These are phyloP conservation scores for Coryphaenoides rupestris DNA, from an alignment of 2,113 vertebrate species.

Conservation along the genomic window DNA sequence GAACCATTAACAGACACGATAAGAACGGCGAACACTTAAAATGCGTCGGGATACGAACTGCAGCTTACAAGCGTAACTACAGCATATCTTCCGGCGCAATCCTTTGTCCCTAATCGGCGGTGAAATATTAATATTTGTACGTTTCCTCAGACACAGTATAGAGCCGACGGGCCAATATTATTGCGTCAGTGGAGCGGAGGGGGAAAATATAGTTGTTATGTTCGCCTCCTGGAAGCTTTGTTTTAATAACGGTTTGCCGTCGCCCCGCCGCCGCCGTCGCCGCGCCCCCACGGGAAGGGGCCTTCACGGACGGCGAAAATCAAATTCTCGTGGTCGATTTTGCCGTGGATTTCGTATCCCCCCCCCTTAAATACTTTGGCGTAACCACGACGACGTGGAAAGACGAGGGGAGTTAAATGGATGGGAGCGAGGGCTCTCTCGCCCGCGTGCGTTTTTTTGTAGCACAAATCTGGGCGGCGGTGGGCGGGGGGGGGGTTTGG, in stretches of 20 bases:
- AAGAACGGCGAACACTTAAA: too few relatives aligned
- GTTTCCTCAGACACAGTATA: neutral
- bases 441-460: conserved; percentile 41
- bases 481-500: conserved; percentile 49
- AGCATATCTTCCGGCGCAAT: too few relatives aligned
- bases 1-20: too few relatives aligned
- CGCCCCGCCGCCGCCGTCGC: conserved; percentile 10
- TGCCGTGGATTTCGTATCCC: conserved; percentile 39
- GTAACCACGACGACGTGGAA: conserved; percentile 13
- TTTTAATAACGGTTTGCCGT: neutral
- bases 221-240: neutral
- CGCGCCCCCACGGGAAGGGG: too few relatives aligned
- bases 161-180: neutral
- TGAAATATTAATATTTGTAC: too few relatives aligned
- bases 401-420: conserved; percentile 27
- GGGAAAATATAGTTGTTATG: neutral
- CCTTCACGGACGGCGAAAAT: conserved; percentile 26
- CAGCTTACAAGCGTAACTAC: too few relatives aligned
- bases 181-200: too few relatives aligned
- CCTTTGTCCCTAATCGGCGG: too few relatives aligned
- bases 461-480: conserved; percentile 37
- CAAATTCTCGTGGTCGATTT: conserved; percentile 46
- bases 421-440: too few relatives aligned
- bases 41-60: too few relatives aligned
- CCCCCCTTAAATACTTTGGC: conserved; percentile 48